Percentiles rank a stretch among this genome's conserved stretches.
Evolutionary conservation across 2,113 vertebrate genomes (phyloP).

Genomic region (Neolamprologus ventralis): DNA sequence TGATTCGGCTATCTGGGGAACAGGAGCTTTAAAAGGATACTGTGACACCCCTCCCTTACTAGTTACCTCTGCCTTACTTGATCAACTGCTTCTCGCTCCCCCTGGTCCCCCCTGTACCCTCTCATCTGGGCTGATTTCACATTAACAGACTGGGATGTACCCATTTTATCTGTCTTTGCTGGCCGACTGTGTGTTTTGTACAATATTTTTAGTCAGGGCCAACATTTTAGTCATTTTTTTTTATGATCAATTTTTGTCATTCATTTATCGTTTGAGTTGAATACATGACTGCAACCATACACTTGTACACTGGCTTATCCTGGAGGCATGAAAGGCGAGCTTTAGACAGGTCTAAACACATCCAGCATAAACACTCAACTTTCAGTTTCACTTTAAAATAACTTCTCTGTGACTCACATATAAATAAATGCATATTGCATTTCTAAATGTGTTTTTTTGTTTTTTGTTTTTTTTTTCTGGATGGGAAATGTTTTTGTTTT

Average conservation of each 20-base stretch:
- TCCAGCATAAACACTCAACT: not conserved
- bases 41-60: constrained; percentile 34
- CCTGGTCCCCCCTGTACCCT: not conserved
- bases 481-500: not conserved
- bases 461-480: not conserved
- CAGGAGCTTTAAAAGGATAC: constrained; percentile 63
- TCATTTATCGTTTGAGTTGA: not conserved
- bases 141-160: not conserved
- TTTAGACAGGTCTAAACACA: not conserved
- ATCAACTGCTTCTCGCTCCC: not conserved
- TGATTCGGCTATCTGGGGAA: constrained; percentile 55
- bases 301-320: not conserved
- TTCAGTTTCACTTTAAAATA: not conserved
- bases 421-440: not conserved
- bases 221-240: not conserved
- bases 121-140: not conserved
- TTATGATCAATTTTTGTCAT: not conserved
- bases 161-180: not conserved
- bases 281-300: not conserved
- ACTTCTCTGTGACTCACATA: not conserved
- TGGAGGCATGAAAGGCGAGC: not conserved
- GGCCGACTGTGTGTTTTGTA: rapidly evolving
- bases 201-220: not conserved
- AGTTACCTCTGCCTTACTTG: constrained; percentile 19
- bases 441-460: not conserved